Conservation (phyloP, 2,888 invertebrate species). For the Acanthosoma haemorrhoidale region DNA sequence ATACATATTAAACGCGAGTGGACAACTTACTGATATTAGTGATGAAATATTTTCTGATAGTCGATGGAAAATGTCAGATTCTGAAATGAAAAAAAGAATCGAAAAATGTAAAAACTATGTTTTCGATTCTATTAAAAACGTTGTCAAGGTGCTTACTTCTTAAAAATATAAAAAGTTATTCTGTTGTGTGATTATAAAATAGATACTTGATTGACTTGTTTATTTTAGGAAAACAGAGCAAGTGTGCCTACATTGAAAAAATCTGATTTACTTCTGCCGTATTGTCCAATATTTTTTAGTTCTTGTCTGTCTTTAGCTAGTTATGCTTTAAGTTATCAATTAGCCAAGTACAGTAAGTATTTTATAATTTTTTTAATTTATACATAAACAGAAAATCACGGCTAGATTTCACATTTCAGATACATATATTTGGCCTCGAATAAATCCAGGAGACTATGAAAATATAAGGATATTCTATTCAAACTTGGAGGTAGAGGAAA, state of each 20-base stretch:
- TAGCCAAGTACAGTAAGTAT: background rate
- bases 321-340: background rate
- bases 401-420: background rate
- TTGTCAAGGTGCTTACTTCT: background rate
- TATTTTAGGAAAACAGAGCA: background rate
- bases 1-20: background rate
- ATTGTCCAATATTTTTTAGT: background rate
- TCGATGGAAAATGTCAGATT: background rate
- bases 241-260: background rate
- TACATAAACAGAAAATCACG: no score
- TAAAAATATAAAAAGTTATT: no score
- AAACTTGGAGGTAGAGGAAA: background rate
- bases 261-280: background rate
- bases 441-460: background rate
- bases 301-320: background rate
- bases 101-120: constrained; percentile 1
- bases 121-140: background rate
- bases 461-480: background rate
- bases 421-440: background rate
- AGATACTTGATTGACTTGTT: background rate
- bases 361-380: background rate
- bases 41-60: background rate
- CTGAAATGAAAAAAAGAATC: background rate
- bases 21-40: background rate
- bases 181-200: background rate